Evolutionary conservation across 2,113 vertebrate genomes (phyloP), one percentile per base, ranked within the genome.

Genomic region (Picathartes gymnocephalus): DNA sequence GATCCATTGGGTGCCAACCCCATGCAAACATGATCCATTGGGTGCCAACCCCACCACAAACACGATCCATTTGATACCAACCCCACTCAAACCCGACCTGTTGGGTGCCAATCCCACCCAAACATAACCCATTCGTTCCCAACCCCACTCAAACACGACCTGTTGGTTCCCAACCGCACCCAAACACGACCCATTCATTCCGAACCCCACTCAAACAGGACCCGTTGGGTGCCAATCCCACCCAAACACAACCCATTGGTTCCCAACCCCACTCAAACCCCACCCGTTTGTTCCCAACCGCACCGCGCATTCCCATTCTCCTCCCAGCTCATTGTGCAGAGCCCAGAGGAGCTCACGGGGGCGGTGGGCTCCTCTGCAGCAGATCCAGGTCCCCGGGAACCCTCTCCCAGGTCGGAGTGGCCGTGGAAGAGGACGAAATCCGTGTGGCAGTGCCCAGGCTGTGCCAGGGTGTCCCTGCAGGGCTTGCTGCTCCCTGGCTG

Each of bases 241-340:
- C 27, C 1, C n/a, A 13, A 40, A 40, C 37, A 16, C 1, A 4
- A 20, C 4, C 33, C 54, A 17, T 6, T 25, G 3, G 4, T 1
- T n/a, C 5, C 37, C 60, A 64, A 6, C 19, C 15, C 44, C 19
- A 15, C 37, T 1, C 68, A 69, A 23, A 81, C 30, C 23, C 0
- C 2, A 18, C 2, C 39, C 33, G 2, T 17, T 10, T 25, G 22
- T 24, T 48, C 11, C 42, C 40, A 39, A 6, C 10, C 19, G 30
- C 20, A 6, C 35, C 0, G 0, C 0, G 4, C 11, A 1, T 21
- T 50, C 28, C 54, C n/a, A 0, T 16, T 23, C 9, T 45, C 62
- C 53, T 84, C 24, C 45, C n/a, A 1, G 23, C 37, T 37, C 10
- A 1, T 28, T 4, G 2, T 21, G 35, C 27, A 9, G 28, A 68